Evolutionary conservation across 1,140 invertebrate genomes (phyloP).

Genomic region (Drosophila truncata): DNA sequence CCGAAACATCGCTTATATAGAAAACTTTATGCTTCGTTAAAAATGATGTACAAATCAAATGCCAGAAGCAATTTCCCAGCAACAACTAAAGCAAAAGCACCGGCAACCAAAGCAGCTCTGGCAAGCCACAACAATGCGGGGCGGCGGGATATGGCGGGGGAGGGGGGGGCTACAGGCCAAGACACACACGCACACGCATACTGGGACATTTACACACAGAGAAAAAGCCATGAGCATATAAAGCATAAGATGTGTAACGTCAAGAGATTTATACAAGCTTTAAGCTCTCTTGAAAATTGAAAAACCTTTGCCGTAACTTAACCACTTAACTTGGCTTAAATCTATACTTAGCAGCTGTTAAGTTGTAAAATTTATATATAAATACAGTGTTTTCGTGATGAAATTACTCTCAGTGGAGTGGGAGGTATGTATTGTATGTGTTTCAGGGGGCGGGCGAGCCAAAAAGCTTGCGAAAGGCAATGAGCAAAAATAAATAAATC

Average conservation of each 20-base stretch:
- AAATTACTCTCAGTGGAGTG: background rate
- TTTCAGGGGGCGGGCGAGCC: slow-evolving; percentile 4
- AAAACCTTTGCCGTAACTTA: background rate
- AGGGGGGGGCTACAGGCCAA: slow-evolving; percentile 5
- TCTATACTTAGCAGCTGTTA: background rate
- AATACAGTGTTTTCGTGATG: background rate
- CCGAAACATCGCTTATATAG: slow-evolving; percentile 25
- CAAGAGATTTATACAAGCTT: background rate
- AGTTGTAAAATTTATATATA: background rate
- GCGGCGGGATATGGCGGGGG: background rate
- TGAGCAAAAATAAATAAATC: slow-evolving; percentile 82
- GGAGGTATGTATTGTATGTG: slow-evolving; percentile 11
- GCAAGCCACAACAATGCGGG: slow-evolving; percentile 54
- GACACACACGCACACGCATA: background rate
- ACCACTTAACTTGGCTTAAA: background rate
- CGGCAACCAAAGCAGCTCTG: slow-evolving; percentile 36
- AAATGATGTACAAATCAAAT: slow-evolving; percentile 82
- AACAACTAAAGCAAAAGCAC: slow-evolving; percentile 46
- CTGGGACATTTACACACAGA: slow-evolving; percentile 3
- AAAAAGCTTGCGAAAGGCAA: slow-evolving; percentile 65
- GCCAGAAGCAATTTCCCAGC: slow-evolving; percentile 76
- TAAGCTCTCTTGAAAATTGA: background rate
- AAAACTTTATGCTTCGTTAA: slow-evolving; percentile 78
- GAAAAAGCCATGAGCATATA: background rate
- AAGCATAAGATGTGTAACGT: background rate